Percentiles rank a stretch among this genome's conserved stretches.
Evolutionary conservation across 2,888 invertebrate species (phyloP).

Genomic region (Harpagoxenus sublaevis): DNA sequence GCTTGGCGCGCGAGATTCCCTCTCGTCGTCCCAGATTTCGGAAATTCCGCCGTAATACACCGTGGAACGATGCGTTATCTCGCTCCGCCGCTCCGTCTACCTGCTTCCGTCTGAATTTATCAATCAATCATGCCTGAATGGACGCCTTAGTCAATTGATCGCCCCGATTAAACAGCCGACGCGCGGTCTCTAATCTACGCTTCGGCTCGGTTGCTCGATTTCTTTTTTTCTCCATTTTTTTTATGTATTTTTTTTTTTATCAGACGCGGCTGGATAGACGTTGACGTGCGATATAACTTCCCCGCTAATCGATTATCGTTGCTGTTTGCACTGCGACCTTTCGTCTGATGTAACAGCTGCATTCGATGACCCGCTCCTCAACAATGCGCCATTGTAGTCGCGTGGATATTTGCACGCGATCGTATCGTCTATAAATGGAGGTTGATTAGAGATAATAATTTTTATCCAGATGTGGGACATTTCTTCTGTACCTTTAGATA

Average conservation of each 20-base stretch:
- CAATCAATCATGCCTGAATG: slow-evolving; percentile 41
- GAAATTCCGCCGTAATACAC: slow-evolving; percentile 21
- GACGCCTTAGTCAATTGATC: slow-evolving; percentile 11
- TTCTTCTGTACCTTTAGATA: neutral
- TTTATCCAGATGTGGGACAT: slow-evolving; percentile 1
- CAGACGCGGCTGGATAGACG: neutral
- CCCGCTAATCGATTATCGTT: slow-evolving; percentile 31
- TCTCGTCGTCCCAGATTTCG: slow-evolving; percentile 4
- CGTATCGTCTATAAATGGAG: slow-evolving; percentile 11
- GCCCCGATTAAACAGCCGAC: slow-evolving; percentile 8
- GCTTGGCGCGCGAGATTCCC: neutral
- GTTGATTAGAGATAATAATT: slow-evolving; percentile 34
- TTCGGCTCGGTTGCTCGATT: slow-evolving; percentile 21
- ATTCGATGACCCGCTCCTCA: slow-evolving; percentile 21
- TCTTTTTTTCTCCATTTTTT: neutral
- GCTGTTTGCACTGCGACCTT: slow-evolving; percentile 37
- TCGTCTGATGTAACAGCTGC: slow-evolving; percentile 29
- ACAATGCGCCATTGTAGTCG: slow-evolving; percentile 1
- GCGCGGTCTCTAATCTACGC: slow-evolving; percentile 13
- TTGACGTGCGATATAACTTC: slow-evolving; percentile 28
- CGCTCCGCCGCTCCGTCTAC: slow-evolving; percentile 4
- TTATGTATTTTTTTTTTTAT: neutral
- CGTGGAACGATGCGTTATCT: slow-evolving; percentile 33
- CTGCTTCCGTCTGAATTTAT: slow-evolving; percentile 37
- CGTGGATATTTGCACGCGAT: slow-evolving; percentile 17